Evolutionary conservation across 2,113 vertebrate genomes (phyloP).

Genomic region (western clawed frog (Xenopus tropicalis)): UCB_Xtro_10.0 CM004448.2:100026001-100026500

Average conservation of each 20-base stretch:
- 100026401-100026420: too few species aligned
- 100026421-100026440: too few species aligned
- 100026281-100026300: conserved; percentile 54
- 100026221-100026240: conserved; percentile 70
- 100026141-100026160: conserved; percentile 50
- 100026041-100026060: too few species aligned
- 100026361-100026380: not conserved
- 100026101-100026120: conserved; percentile 14
- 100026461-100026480: too few species aligned
- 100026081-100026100: not conserved
- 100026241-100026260: conserved; percentile 78
- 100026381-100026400: too few species aligned
- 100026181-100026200: conserved; percentile 69
- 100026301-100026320: conserved; percentile 58
- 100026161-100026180: conserved; percentile 56
- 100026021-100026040: too few species aligned
- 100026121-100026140: conserved; percentile 33
- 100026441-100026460: too few species aligned
- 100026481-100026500: too few species aligned
- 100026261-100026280: conserved; percentile 60
- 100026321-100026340: conserved; percentile 50
- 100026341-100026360: conserved; percentile 35
- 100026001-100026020: too few species aligned
- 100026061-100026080: too few species aligned
- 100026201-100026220: conserved; percentile 72